Evolutionary conservation across 2,113 vertebrate genomes (phyloP).

Genomic region (Apeltes quadracus): DNA sequence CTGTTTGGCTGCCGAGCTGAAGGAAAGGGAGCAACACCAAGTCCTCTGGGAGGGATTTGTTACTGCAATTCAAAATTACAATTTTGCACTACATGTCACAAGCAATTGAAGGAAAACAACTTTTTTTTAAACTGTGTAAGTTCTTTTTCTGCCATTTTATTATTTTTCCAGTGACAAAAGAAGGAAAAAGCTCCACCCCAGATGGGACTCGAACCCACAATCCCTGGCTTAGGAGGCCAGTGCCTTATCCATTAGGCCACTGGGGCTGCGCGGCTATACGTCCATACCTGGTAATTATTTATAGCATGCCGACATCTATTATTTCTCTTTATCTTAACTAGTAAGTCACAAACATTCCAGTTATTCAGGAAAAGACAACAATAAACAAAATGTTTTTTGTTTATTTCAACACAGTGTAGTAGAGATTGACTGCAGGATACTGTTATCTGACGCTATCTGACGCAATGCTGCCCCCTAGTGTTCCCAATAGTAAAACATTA

Average conservation of each 20-base stretch:
- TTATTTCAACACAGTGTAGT: background rate
- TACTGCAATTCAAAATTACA: background rate
- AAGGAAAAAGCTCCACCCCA: conserved; percentile 42
- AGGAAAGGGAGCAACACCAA: background rate
- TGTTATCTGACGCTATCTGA: conserved; percentile 1
- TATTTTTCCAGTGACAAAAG: too few relatives aligned
- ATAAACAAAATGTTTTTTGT: background rate
- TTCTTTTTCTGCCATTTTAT: too few relatives aligned
- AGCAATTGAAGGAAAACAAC: background rate
- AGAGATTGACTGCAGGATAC: background rate
- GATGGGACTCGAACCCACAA: conserved; percentile 74
- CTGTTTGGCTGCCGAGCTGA: conserved; percentile 44
- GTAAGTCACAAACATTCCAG: too few relatives aligned
- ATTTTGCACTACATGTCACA: background rate
- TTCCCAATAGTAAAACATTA: background rate
- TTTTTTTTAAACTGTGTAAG: too few relatives aligned
- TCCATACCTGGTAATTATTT: too few relatives aligned
- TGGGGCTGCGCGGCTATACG: conserved; percentile 62
- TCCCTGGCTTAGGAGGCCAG: conserved; percentile 76
- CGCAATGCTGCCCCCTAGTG: conserved; percentile 21
- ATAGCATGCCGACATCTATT: too few relatives aligned
- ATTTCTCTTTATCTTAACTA: too few relatives aligned
- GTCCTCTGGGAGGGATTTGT: background rate
- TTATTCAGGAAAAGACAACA: conserved; percentile 8
- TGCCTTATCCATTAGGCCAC: conserved; percentile 81